Conservation (phyloP, 1,140 invertebrate species). For the Cyrtorhinus lividipennis region DNA sequence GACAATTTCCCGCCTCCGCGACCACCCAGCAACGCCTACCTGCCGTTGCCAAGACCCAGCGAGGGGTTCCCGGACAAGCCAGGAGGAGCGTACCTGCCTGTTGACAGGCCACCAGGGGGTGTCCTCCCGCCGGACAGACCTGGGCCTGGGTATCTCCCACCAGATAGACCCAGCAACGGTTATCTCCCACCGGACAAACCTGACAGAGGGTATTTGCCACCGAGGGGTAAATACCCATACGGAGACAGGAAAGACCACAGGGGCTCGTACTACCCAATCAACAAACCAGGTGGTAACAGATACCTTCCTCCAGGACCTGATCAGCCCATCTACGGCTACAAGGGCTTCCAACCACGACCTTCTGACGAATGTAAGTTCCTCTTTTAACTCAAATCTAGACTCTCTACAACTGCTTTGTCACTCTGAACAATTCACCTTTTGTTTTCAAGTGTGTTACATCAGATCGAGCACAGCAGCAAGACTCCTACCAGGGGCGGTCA, state of each 20-base stretch:
- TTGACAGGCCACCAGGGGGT: not conserved
- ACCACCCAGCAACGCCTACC: not conserved
- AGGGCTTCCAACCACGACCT: not conserved
- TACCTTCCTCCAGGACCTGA: constrained; percentile 13
- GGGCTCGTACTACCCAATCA: constrained; percentile 4
- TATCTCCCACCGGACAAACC: not conserved
- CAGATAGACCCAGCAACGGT: not conserved
- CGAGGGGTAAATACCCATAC: not conserved
- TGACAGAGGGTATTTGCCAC: constrained; percentile 11
- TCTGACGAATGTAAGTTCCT: constrained; percentile 13
- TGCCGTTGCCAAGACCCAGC: not conserved
- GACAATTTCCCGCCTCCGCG: not conserved
- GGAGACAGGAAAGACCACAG: not conserved
- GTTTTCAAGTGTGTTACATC: constrained; percentile 53
- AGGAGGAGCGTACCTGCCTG: not conserved
- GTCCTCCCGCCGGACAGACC: constrained; percentile 5
- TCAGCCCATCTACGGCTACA: not conserved
- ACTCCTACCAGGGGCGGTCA: constrained; percentile 45
- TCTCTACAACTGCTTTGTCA: too few relatives aligned
- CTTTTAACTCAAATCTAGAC: too few relatives aligned
- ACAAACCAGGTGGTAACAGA: constrained; percentile 6
- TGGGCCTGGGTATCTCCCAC: not conserved
- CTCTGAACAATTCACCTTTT: too few relatives aligned
- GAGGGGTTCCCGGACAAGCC: not conserved
- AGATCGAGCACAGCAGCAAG: constrained; percentile 52